Percentiles rank a stretch among this genome's conserved stretches.
Conservation (phyloP, 2,797 vertebrate genomes). For the Labroides dimidiatus region DNA sequence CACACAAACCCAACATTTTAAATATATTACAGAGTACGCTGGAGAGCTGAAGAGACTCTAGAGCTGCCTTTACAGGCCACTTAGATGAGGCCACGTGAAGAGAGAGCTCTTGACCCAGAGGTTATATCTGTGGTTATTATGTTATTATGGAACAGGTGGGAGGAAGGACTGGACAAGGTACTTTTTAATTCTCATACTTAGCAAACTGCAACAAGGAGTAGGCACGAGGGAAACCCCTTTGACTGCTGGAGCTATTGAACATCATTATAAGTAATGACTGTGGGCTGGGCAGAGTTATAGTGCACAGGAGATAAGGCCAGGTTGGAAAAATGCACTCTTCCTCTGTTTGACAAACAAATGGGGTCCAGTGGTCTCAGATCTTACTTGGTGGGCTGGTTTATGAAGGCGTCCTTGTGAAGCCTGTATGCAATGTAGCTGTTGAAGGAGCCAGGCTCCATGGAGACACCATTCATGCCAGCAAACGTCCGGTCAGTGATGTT, state of each 20-base stretch:
- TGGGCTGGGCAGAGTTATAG: constrained; percentile 52
- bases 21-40: constrained; percentile 63
- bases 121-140: constrained; percentile 30
- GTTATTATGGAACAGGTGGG: constrained; percentile 36
- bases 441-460: constrained; percentile 96
- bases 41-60: constrained; percentile 42
- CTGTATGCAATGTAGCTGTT: constrained; percentile 94
- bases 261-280: constrained; percentile 67
- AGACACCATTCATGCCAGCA: constrained; percentile 92
- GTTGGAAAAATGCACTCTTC: constrained; percentile 34
- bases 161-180: constrained; percentile 22
- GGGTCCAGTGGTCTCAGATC: constrained; percentile 61
- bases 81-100: constrained; percentile 51
- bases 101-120: constrained; percentile 38
- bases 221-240: constrained; percentile 43
- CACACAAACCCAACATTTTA: constrained; percentile 62
- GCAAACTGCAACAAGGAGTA: constrained; percentile 62
- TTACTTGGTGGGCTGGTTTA: constrained; percentile 94
- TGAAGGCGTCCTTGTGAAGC: constrained; percentile 94
- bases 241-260: constrained; percentile 48
- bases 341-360: constrained; percentile 28
- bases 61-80: constrained; percentile 40
- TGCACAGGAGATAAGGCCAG: constrained; percentile 40
- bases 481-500: constrained; percentile 96
- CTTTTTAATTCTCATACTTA: constrained; percentile 52